Conservation (phyloP, 1,140 invertebrate genomes). For the Helicoverpa armigera region DNA sequence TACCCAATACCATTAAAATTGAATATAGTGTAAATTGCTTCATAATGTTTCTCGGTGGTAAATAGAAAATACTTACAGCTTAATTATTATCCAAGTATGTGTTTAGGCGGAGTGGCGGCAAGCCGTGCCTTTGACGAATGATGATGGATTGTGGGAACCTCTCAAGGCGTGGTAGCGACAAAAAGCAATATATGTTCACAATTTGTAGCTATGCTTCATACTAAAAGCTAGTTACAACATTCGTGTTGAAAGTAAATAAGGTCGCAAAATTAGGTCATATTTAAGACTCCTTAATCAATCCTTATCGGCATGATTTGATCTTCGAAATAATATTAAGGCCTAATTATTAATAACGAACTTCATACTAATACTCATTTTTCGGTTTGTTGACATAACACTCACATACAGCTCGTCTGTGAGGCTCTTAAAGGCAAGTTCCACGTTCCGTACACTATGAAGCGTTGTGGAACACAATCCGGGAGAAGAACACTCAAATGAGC, state of each 20-base stretch:
- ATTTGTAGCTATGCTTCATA: slow-evolving; percentile 27
- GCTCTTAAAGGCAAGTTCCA: slow-evolving; percentile 53
- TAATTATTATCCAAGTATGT: slow-evolving; percentile 45
- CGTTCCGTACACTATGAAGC: slow-evolving; percentile 63
- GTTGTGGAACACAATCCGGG: slow-evolving; percentile 68
- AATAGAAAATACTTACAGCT: slow-evolving; percentile 40
- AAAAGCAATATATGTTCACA: slow-evolving; percentile 28
- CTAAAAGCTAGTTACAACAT: slow-evolving; percentile 15
- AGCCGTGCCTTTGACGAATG: slow-evolving; percentile 53
- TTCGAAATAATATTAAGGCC: background rate
- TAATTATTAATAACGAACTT: slow-evolving; percentile 2
- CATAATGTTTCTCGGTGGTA: slow-evolving; percentile 22
- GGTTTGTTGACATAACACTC: slow-evolving; percentile 43
- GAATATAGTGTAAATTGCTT: slow-evolving; percentile 14
- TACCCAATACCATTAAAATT: slow-evolving; percentile 20
- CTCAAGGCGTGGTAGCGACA: slow-evolving; percentile 16
- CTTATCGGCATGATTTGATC: background rate
- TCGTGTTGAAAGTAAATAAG: background rate
- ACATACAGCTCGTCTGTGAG: slow-evolving; percentile 8
- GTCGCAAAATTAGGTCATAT: slow-evolving; percentile 1
- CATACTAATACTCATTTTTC: slow-evolving; percentile 10
- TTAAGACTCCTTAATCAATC: background rate
- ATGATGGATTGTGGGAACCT: slow-evolving; percentile 57
- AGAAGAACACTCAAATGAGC: slow-evolving; percentile 79
- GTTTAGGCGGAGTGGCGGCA: slow-evolving; percentile 43